Percentiles rank a stretch among this genome's conserved stretches.
phyloP scores from a whole-genome alignment of 2,113 vertebrate genomes.

The Onychorhynchus coronatus region DNA sequence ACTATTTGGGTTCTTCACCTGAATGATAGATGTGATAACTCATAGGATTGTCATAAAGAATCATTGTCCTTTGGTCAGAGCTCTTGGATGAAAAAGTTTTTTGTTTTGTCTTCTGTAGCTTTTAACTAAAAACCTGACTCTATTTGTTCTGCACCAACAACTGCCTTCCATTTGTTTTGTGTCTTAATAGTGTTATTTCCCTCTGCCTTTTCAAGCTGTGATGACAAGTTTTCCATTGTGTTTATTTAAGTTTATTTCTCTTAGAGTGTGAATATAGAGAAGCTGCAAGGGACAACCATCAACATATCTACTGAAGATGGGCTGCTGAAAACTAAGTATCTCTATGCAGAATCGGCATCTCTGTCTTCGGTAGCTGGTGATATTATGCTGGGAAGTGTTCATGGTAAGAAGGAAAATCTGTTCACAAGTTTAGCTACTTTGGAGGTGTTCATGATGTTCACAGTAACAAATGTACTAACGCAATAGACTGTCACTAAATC shows the following conservation, averaged over 20 bases:
- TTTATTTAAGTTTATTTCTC: slow-evolving; percentile 53
- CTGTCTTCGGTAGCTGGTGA: slow-evolving; percentile 83
- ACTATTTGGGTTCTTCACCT: neutral
- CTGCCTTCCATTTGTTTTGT: neutral
- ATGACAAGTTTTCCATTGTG: slow-evolving; percentile 9
- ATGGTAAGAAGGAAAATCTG: slow-evolving; percentile 79
- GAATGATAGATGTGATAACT: neutral
- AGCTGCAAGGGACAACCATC: slow-evolving; percentile 88
- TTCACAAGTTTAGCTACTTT: neutral
- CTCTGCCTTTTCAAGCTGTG: neutral
- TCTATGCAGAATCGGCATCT: slow-evolving; percentile 86
- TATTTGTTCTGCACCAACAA: neutral
- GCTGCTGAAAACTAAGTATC: slow-evolving; percentile 84
- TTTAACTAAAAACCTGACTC: neutral
- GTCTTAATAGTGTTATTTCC: neutral
- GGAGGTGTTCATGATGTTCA: neutral
- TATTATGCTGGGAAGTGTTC: slow-evolving; percentile 85
- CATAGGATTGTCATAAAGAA: neutral
- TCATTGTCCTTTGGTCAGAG: neutral
- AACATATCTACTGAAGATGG: slow-evolving; percentile 87
- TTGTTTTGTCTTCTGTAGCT: neutral
- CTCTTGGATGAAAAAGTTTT: neutral
- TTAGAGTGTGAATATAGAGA: slow-evolving; percentile 86
- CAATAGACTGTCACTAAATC: neutral
- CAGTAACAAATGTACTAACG: neutral